Evolutionary conservation across 2,113 vertebrate genomes (phyloP).

Genomic region (Gopherus flavomarginatus): DNA sequence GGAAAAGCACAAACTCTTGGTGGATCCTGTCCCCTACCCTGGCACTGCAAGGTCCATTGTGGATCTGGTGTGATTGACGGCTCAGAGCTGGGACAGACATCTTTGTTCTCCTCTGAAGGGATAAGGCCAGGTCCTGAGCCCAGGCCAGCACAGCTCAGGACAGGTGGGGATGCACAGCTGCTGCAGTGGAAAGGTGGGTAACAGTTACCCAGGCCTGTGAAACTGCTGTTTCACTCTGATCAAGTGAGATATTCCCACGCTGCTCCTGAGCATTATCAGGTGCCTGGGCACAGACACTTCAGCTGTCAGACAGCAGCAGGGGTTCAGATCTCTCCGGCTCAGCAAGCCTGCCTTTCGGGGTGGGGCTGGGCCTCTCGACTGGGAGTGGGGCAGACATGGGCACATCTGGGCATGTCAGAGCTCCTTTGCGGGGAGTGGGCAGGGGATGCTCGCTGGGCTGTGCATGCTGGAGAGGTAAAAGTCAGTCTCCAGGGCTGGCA

Average conservation of each 20-base stretch:
- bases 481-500: not conserved
- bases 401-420: not conserved
- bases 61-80: not conserved
- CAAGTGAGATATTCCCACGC: not conserved
- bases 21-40: not conserved
- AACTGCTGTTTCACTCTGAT: not conserved
- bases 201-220: not conserved
- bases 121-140: not conserved
- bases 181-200: not conserved
- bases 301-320: not conserved
- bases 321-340: not conserved
- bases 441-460: too few species aligned
- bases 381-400: not conserved
- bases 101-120: not conserved
- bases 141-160: not conserved
- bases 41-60: not conserved
- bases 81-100: too few species aligned
- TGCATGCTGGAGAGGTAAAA: not conserved
- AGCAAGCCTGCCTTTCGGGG: not conserved
- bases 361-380: not conserved
- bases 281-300: not conserved
- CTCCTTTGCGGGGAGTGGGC: not conserved
- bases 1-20: not conserved
- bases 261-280: not conserved
- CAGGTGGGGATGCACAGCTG: not conserved